Evolutionary conservation across 2,113 vertebrate species (phyloP), one percentile per base, ranked within the genome.

Genomic region (Thomomys bottae): DNA sequence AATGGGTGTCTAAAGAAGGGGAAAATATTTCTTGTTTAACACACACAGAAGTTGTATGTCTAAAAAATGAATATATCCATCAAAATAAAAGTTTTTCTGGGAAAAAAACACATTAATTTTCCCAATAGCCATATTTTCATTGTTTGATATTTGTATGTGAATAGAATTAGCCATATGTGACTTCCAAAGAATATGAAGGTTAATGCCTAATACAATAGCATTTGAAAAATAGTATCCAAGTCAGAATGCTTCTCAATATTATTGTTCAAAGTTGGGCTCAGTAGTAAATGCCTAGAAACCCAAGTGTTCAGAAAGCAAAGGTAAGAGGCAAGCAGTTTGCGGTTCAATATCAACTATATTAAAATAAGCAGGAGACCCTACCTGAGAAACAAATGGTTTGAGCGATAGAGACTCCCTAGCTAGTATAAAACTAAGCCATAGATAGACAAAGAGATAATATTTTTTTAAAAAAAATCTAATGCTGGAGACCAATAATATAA

Each of bases 191-290:
- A 54, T 78, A 82, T 5, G 15, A 75, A n/a, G 8, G n/a, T 84
- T 59, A 78, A 24, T 73, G 20, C 38, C 57, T 87, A 34, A 71
- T 14, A 70, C 9, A 84, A 72, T 2, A 84, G 8, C 12, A 61
- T 6, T 68, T 72, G 40, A 82, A 92, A 84, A 82, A 18, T 26
- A 78, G n/a, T 45, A 10, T n/a, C 5, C 21, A 90, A 72, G 11
- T 42, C 67, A 87, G 86, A 84, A 68, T 77, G n/a, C 26, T 61
- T 49, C 66, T 61, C 6, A 87, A 71, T 3, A 57, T 18, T 71
- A 17, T 77, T 26, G 77, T 84, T 93, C 38, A 77, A 24, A 54
- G 36, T 90, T 61, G 59, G 21, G 24, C 12, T 24, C 24, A 26
- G 59, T 61, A 24, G 23, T 24, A 6, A 1, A 61, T 61, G 24